These are phyloP conservation scores for Typhlomys cinereus DNA, from an alignment of 2,113 vertebrate species.

Conservation along the genomic window DNA sequence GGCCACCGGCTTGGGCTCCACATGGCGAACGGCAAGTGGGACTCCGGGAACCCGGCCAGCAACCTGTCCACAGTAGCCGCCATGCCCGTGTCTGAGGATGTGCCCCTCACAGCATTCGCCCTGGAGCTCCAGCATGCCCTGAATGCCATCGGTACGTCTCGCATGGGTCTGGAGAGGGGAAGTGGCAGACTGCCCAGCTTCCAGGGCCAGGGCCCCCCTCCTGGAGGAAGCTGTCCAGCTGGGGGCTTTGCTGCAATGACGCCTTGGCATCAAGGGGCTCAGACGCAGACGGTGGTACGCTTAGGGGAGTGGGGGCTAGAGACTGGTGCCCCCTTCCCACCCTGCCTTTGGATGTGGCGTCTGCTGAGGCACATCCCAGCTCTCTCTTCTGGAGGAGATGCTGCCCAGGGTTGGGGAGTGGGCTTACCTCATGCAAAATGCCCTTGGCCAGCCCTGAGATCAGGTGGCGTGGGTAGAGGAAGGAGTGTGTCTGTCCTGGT, in stretches of 20 bases:
- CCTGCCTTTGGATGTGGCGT: background rate
- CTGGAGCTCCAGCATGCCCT: constrained; percentile 96
- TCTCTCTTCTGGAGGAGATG: rapidly evolving
- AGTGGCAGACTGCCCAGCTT: no score
- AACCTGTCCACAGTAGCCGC: constrained; percentile 94
- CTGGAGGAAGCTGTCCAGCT: background rate
- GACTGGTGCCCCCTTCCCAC: background rate
- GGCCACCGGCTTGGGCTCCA: constrained; percentile 88
- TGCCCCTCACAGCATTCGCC: constrained; percentile 93
- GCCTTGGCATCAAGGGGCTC: background rate
- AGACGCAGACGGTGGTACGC: background rate
- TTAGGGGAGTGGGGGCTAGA: background rate
- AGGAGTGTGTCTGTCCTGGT: background rate
- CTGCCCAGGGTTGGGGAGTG: no score
- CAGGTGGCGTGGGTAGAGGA: background rate
- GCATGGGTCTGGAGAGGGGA: background rate
- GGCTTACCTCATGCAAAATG: no score
- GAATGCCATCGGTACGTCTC: constrained; percentile 88
- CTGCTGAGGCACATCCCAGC: background rate
- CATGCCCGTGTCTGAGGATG: constrained; percentile 94
- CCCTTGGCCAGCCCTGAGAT: no score
- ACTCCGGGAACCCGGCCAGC: constrained; percentile 90
- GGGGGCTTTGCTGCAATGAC: background rate
- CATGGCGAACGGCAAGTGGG: constrained; percentile 90
- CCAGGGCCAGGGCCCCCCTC: background rate